Base-by-base conservation (phyloP, 2,797 vertebrate species). In the Scolopax bukidnonensis region DNA sequence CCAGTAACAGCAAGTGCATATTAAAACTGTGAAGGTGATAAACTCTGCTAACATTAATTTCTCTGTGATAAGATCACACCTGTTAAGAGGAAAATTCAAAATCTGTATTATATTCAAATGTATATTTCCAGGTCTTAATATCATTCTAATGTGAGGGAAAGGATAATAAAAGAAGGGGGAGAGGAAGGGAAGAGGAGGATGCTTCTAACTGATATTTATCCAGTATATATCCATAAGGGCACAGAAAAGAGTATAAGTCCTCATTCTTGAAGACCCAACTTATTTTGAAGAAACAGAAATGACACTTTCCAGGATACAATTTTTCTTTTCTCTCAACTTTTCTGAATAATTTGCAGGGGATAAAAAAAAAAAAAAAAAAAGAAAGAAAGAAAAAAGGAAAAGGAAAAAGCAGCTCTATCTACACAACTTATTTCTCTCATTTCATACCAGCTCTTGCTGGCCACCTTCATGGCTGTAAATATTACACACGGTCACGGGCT, bases 21-120 rank as follows among this genome's bases (percentile, higher is more conserved):
- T 79, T 90, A 88, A 79, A 94, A 93, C 67, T 64, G 50, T 36
- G 43, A 92, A 93, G 50, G 40, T 60, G 74, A 67, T 90, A 94
- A 67, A 10, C 23, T 82, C 56, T 67, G 51, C 47, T 82, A 76
- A 78, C 47, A 41, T 21, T 54, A 36, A 86, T 69, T 86, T 81
- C 47, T 71, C 5, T 32, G 33, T n/a, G 19, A 75, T 51, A 73
- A 81, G 59, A 56, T 23, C 57, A 51, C 36, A 93, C 25, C 36
- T 51, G 36, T 67, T 59, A 81, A 81, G 53, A 92, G 25, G 7
- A 56, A 84, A 75, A 21, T 38, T 65, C 32, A 68, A 71, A 71
- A 80, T 60, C 16, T 85, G 0, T 59, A 68, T 84, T 59, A 65
- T 33, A 73, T 25, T 84, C 30, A 87, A 74, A 83, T 56, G 7